Conservation (phyloP, 2,113 vertebrate genomes). For the Oenanthe oenanthe region DNA sequence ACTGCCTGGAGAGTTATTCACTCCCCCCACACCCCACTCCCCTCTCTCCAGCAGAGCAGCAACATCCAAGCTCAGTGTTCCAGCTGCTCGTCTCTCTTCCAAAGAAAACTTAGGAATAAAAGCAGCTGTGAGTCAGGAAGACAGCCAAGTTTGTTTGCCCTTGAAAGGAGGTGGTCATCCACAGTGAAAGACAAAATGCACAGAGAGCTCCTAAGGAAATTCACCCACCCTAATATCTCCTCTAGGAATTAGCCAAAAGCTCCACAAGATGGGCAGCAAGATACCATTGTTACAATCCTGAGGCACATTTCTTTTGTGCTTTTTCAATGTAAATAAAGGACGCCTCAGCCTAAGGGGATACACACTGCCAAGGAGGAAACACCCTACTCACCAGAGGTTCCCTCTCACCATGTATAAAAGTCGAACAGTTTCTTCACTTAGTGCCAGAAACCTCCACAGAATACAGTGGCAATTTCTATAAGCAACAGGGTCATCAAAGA, state of each 20-base stretch:
- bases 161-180: slow-evolving; percentile 17
- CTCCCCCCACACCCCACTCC: background rate
- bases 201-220: background rate
- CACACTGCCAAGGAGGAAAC: background rate
- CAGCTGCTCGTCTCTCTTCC: slow-evolving; percentile 41
- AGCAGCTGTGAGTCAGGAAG: slow-evolving; percentile 28
- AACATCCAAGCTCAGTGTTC: background rate
- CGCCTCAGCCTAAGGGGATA: background rate
- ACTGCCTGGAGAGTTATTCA: background rate
- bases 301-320: background rate
- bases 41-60: slow-evolving; percentile 21
- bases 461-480: background rate
- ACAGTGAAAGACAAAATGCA: background rate
- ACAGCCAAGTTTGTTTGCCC: slow-evolving; percentile 53
- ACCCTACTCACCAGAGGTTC: background rate
- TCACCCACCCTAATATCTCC: background rate
- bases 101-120: slow-evolving; percentile 54
- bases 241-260: background rate
- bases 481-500: background rate
- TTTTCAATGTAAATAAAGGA: background rate
- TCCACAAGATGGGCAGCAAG: background rate
- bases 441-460: background rate
- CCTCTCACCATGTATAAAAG: background rate
- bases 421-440: background rate
- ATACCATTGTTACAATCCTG: background rate